These are phyloP conservation scores for Noctua comes DNA, from an alignment of 2,888 invertebrate species.

Conservation along the genomic window DNA sequence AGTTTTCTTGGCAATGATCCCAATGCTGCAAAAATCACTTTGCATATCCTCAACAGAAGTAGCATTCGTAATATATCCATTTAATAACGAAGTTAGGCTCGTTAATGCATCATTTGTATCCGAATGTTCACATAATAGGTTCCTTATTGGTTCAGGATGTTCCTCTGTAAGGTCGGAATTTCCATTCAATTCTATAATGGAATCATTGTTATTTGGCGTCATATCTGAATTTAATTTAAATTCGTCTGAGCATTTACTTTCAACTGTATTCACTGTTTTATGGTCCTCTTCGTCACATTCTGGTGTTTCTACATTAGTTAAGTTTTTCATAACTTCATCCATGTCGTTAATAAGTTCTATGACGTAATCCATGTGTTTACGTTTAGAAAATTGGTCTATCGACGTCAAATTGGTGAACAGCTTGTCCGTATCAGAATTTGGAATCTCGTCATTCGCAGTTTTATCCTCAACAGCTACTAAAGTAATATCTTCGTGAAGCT, in stretches of 20 bases:
- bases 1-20: constrained; percentile 36
- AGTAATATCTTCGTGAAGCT: constrained; percentile 5
- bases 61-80: constrained; percentile 18
- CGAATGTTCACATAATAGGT: constrained; percentile 33
- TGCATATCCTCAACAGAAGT: constrained; percentile 34
- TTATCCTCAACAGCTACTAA: constrained; percentile 9
- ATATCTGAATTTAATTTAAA: constrained; percentile 34
- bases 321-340: constrained; percentile 37
- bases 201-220: constrained; percentile 43
- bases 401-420: constrained; percentile 16
- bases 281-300: constrained; percentile 20
- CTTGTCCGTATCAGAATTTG: not conserved
- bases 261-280: constrained; percentile 13
- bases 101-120: constrained; percentile 36
- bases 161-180: constrained; percentile 32
- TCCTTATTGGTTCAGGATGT: constrained; percentile 25
- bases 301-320: constrained; percentile 16
- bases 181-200: constrained; percentile 52
- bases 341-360: constrained; percentile 36
- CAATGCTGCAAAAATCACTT: constrained; percentile 43
- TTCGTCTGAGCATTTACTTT: constrained; percentile 37
- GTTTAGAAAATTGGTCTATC: constrained; percentile 14
- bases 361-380: constrained; percentile 34
- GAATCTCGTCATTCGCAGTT: not conserved
- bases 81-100: constrained; percentile 8